These are phyloP conservation scores for Poecilia picta DNA, from an alignment of 2,797 vertebrate genomes.

Conservation along the genomic window DNA sequence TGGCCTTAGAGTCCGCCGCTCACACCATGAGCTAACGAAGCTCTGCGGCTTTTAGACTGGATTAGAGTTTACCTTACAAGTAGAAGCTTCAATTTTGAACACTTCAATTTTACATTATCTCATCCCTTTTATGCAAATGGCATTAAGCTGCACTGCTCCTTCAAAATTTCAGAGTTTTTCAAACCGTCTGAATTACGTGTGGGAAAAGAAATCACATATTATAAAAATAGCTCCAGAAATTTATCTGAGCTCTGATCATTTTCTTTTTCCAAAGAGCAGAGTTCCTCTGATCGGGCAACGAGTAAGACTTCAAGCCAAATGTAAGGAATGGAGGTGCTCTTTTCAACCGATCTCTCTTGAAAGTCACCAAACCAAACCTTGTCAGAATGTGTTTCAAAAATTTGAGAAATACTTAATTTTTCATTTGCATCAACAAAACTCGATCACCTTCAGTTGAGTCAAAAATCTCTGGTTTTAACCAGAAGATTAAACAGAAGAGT, in stretches of 20 bases:
- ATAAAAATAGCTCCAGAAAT: neutral
- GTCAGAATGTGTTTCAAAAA: neutral
- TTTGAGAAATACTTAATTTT: neutral
- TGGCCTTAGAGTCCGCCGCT: too few species aligned
- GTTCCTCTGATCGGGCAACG: neutral
- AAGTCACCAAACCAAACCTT: neutral
- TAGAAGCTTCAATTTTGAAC: too few species aligned
- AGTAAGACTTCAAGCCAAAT: neutral
- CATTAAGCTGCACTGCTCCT: neutral
- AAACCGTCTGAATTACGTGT: neutral
- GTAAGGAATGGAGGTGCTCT: neutral
- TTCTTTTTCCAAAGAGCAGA: neutral
- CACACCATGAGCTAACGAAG: neutral
- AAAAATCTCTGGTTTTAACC: too few species aligned
- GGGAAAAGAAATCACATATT: neutral
- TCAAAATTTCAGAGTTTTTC: neutral
- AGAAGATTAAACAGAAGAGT: neutral
- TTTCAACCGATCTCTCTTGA: neutral
- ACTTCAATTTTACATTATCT: neutral
- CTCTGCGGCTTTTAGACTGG: neutral
- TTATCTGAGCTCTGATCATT: neutral
- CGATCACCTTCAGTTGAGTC: too few species aligned
- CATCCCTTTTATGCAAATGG: neutral
- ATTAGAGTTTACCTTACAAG: neutral
- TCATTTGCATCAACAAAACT: too few species aligned